Percentiles rank a stretch among this genome's conserved stretches.
Evolutionary conservation across 2,113 vertebrate genomes (phyloP).

Genomic region (Stercorarius parasiticus): DNA sequence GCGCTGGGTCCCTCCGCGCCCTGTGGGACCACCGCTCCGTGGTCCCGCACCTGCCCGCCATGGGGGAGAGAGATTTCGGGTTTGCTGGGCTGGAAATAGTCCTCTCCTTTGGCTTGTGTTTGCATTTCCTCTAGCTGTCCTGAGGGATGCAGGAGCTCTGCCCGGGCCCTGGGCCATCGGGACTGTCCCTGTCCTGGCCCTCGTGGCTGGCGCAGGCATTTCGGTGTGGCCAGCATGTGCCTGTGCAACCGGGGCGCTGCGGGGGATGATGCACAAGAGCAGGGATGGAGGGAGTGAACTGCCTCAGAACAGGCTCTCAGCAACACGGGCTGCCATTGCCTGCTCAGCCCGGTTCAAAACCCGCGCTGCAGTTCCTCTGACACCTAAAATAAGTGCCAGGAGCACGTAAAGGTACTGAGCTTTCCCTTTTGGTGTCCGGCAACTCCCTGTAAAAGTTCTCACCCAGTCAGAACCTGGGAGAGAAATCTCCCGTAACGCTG

Average conservation of each 20-base stretch:
- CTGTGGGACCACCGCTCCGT: neutral
- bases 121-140: neutral
- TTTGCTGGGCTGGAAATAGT: neutral
- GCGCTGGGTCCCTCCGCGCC: neutral
- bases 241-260: rapidly evolving
- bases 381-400: neutral
- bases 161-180: neutral
- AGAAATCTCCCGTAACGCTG: rapidly evolving
- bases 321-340: neutral
- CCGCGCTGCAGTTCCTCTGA: neutral
- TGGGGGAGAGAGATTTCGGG: rapidly evolving
- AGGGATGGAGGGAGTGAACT: neutral
- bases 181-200: neutral
- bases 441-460: neutral
- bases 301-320: rapidly evolving
- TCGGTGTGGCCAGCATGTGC: rapidly evolving
- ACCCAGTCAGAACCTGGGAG: neutral
- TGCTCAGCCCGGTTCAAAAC: neutral
- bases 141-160: neutral
- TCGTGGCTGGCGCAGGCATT: rapidly evolving
- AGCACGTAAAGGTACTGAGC: rapidly evolving
- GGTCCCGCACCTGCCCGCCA: neutral
- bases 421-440: too few species aligned
- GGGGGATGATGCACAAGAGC: rapidly evolving
- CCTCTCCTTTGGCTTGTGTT: neutral